A percentile compares a stretch with the other conserved stretches of the same genome.
phyloP scores from a whole-genome alignment of 2,113 vertebrate species.

The Mugil cephalus region DNA sequence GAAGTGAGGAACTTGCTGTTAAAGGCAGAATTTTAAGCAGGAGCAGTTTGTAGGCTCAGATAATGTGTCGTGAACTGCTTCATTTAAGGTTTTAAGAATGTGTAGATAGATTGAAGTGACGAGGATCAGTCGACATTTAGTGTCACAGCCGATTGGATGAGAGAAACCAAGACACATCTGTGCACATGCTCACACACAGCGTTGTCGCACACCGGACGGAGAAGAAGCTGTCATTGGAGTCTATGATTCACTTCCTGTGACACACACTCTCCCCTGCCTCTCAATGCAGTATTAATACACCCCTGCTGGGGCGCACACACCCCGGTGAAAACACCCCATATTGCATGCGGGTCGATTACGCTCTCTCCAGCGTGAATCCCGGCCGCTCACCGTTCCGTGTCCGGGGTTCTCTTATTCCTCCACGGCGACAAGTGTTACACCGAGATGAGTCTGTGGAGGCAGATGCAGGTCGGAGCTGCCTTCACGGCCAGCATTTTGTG shows the following conservation, averaged over 20 bases:
- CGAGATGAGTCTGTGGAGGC: slow-evolving; percentile 13
- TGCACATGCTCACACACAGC: neutral
- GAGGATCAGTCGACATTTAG: slow-evolving; percentile 18
- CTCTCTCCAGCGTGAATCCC: slow-evolving; percentile 35
- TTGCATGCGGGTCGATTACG: slow-evolving; percentile 51
- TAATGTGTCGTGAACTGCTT: slow-evolving; percentile 20
- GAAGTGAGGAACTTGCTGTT: slow-evolving; percentile 36
- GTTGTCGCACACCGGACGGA: too few species aligned
- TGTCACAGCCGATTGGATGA: neutral
- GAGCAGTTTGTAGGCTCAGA: slow-evolving; percentile 29
- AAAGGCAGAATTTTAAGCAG: slow-evolving; percentile 63
- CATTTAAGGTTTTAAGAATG: slow-evolving; percentile 14
- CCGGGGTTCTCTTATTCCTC: slow-evolving; percentile 11
- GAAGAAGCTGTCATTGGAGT: slow-evolving; percentile 47
- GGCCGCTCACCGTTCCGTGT: neutral
- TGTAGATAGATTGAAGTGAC: neutral
- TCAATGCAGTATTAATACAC: slow-evolving; percentile 61
- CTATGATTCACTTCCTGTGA: slow-evolving; percentile 38
- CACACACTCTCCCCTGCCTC: neutral
- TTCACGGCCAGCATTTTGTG: neutral
- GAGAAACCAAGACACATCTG: neutral
- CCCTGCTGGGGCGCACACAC: slow-evolving; percentile 47
- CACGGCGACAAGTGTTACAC: slow-evolving; percentile 16
- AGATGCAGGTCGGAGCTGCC: neutral
- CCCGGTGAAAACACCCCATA: slow-evolving; percentile 62